Evolutionary conservation across 2,113 vertebrate species (phyloP).

Genomic region (Triplophysa tibetana): DNA sequence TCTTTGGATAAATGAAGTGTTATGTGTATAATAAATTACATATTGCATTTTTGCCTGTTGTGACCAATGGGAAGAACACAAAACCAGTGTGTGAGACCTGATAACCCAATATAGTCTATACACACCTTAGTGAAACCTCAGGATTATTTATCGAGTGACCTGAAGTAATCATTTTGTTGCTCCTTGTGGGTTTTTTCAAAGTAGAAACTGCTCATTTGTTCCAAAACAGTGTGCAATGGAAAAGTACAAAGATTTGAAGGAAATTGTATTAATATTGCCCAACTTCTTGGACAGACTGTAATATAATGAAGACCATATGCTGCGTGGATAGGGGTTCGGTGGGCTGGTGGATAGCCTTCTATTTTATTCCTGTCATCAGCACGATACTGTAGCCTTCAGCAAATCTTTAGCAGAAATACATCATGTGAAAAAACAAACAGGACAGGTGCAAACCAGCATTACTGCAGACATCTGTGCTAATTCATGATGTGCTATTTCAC

Average conservation of each 20-base stretch:
- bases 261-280: slow-evolving; percentile 39
- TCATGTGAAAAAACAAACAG: background rate
- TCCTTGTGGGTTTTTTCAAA: background rate
- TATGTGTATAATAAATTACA: slow-evolving; percentile 11
- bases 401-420: background rate
- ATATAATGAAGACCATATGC: slow-evolving; percentile 58
- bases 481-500: background rate
- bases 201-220: background rate
- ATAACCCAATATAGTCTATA: background rate
- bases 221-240: slow-evolving; percentile 15
- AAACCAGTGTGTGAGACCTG: slow-evolving; percentile 1
- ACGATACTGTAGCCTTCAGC: background rate
- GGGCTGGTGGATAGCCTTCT: background rate
- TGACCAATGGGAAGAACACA: background rate
- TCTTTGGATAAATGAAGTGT: background rate
- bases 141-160: background rate
- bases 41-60: background rate
- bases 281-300: slow-evolving; percentile 50
- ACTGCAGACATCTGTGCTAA: background rate
- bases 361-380: slow-evolving; percentile 17
- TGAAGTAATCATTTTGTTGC: background rate
- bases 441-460: slow-evolving; percentile 34
- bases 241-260: slow-evolving; percentile 29
- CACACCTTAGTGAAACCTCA: background rate
- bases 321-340: slow-evolving; percentile 3